phyloP scores from a whole-genome alignment of 2,888 invertebrate species.

The Rhingia rostrata region DNA sequence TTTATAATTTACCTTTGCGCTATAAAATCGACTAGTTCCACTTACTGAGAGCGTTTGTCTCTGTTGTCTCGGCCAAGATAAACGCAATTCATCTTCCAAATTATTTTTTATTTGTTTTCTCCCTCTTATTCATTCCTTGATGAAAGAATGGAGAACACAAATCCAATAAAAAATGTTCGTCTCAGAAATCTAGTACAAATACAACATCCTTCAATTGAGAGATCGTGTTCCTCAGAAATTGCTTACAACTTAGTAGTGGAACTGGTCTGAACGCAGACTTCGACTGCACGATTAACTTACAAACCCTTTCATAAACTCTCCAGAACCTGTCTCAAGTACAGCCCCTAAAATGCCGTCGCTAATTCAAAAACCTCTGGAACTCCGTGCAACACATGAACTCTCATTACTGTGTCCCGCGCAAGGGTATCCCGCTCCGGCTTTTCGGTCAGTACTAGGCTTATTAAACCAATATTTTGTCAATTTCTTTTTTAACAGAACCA shows the following conservation, averaged over 20 bases:
- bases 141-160: too few relatives aligned
- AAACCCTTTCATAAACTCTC: not conserved
- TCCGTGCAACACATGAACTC: conserved; percentile 76
- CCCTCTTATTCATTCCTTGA: too few relatives aligned
- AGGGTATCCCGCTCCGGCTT: conserved; percentile 87
- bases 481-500: conserved; percentile 82
- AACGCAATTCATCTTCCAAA: too few relatives aligned
- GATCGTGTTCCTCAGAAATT: not conserved
- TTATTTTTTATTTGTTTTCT: too few relatives aligned
- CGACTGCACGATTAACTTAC: not conserved
- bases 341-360: conserved; percentile 84
- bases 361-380: conserved; percentile 81
- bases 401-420: conserved; percentile 89
- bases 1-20: too few relatives aligned
- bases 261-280: not conserved
- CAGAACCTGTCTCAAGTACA: conserved; percentile 84
- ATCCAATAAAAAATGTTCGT: too few relatives aligned
- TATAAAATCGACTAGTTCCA: too few relatives aligned
- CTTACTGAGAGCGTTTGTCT: too few relatives aligned
- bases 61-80: too few relatives aligned
- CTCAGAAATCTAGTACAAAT: too few relatives aligned
- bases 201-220: too few relatives aligned
- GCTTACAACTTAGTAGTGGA: not conserved
- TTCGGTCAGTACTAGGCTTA: conserved; percentile 76
- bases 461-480: conserved; percentile 81